A percentile compares a stretch with the other conserved stretches of the same genome.
Evolutionary conservation across 2,797 vertebrate genomes (phyloP).

Genomic region (Dallia pectoralis): DNA sequence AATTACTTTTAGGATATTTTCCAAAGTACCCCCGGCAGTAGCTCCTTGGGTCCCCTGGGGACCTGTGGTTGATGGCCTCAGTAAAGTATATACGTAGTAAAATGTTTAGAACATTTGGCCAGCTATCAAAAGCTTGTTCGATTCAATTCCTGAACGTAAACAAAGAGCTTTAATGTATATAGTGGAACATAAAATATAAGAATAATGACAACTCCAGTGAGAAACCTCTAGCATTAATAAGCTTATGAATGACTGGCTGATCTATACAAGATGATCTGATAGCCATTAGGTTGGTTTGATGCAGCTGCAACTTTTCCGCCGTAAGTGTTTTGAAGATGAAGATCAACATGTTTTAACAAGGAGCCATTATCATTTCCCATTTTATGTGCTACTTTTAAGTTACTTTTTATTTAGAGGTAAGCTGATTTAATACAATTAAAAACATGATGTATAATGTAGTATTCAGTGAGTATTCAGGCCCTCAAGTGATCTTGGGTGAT

Average conservation of each 20-base stretch:
- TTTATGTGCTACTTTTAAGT: not conserved
- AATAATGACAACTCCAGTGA: not conserved
- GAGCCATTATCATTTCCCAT: conserved; percentile 72
- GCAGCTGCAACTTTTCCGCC: conserved; percentile 71
- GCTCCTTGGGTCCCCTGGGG: no score
- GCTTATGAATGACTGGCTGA: not conserved
- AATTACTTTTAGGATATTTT: no score
- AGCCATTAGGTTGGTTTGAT: conserved; percentile 47
- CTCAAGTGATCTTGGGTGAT: not conserved
- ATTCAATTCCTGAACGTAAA: no score
- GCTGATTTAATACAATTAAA: no score
- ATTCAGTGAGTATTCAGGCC: no score
- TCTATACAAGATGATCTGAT: conserved; percentile 27
- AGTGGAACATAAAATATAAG: not conserved
- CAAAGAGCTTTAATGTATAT: no score
- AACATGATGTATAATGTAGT: conserved; percentile 45
- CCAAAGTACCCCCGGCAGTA: no score
- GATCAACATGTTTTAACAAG: conserved; percentile 78
- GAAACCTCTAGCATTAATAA: not conserved
- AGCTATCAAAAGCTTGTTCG: no score
- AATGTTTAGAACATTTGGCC: no score
- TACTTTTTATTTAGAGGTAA: no score
- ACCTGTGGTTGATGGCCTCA: no score
- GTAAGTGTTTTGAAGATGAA: conserved; percentile 78
- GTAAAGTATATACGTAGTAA: no score